Evolutionary conservation across 53 echinoderm and acorn worm genomes (phyloP), one percentile per base, ranked within the genome.

Genomic region (Glandiceps talaboti): DNA sequence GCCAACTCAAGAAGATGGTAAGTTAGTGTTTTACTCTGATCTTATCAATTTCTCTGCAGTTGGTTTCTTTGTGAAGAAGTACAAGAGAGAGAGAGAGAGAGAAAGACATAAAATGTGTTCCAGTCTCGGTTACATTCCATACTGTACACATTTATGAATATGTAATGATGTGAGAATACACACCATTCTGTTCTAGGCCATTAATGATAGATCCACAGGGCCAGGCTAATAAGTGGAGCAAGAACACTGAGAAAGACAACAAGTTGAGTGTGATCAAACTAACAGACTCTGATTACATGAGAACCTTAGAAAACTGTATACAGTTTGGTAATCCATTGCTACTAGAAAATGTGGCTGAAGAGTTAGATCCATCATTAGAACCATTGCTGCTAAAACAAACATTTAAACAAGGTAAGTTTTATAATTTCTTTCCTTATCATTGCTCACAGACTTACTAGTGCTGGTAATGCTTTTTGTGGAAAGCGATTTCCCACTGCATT

Each of bases 161-260:
- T n/a, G n/a, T n/a, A n/a, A n/a, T n/a, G n/a, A n/a, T n/a, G n/a
- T n/a, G n/a, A n/a, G n/a, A n/a, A n/a, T n/a, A n/a, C n/a, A n/a
- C n/a, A n/a, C n/a, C n/a, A n/a, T 45, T 45, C 6, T 45, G 45
- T 64, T 31, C 0, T 84, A 99, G 99, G 99, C 99, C 99, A 14
- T 80, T 99, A 30, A 99, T 99, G 99, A 99, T 99, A 30, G 99
- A 99, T 78, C 99, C 99, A 28, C 99, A 99, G 81, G 99, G 99
- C 30, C 99, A 99, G 79, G 99, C 99, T 80, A 99, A 99, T 77
- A 94, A 99, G 45, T 99, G 99, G 99, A 93, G 91, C 45, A 99
- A 99, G 93, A 94, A 99, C 86, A 94, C 99, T n/a, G 93, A 94
- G 92, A 94, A 91, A 79, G 99, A 99, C 78, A 91, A 94, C 99